Evolutionary conservation across 2,888 invertebrate species (phyloP), one percentile per base, ranked within the genome.

Genomic region (Diloba caeruleocephala): DNA sequence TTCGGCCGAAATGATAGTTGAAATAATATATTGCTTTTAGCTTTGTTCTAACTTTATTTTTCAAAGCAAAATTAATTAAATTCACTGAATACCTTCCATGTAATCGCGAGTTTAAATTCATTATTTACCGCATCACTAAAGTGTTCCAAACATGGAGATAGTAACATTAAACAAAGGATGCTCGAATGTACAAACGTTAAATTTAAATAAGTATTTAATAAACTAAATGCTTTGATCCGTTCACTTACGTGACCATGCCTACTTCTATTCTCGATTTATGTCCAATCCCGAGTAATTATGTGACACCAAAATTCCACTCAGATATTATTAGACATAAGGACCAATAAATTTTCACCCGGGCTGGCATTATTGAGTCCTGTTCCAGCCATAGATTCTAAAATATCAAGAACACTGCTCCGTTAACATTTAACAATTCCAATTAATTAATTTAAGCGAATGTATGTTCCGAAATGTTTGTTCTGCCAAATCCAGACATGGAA

Each of bases 401-500:
- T 9, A 8, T 14, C 9, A 25, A 19, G 19, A 19, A 19, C 23
- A 14, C 13, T 23, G 9, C 3, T 14, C 12, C 19, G 12, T 6
- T 12, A 15, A 34, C 10, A 21, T 14, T 42, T 23, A 7, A 12
- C n/a, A 17, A 13, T 8, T 36, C 7, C 8, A 23, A 9, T 37
- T 10, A 60, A 58, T 15, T 33, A 48, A 43, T 42, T 38, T 5
- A 6, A 13, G 26, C 25, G 3, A 8, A 12, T 33, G 31, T 25
- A 6, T 13, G 9, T 41, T 2, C 10, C 10, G 13, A 48, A 48
- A 48, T 13, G 49, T 65, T 31, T 26, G 37, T 19, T 45, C 21
- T 25, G 13, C 8, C 12, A 13, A 51, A 58, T 14, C 28, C 10
- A 33, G 17, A 25, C 41, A 59, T 10, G 25, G 14, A 38, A 65